phyloP scores from a whole-genome alignment of 2,888 invertebrate genomes.

The Branchinecta sandiegonensis region DNA sequence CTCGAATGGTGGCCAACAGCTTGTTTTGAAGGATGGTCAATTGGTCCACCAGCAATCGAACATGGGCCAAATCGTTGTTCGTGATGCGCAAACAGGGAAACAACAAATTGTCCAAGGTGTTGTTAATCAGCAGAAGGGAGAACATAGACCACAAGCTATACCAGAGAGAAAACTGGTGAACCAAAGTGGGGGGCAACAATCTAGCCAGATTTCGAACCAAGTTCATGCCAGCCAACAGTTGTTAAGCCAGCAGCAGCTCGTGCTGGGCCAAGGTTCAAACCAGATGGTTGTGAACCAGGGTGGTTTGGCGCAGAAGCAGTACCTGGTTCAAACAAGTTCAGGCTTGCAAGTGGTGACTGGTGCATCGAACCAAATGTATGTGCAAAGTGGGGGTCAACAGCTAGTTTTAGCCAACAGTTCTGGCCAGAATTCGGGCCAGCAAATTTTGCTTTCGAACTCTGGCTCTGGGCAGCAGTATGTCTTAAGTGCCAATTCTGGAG shows the following conservation, averaged over 20 bases:
- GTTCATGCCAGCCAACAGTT: background rate
- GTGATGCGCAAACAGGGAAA: conserved; percentile 7
- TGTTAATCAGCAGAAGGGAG: background rate
- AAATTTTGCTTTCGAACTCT: background rate
- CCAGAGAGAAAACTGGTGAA: conserved; percentile 2
- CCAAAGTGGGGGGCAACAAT: background rate
- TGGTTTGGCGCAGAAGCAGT: background rate
- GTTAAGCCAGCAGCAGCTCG: background rate
- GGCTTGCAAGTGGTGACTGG: conserved; percentile 12
- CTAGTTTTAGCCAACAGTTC: background rate
- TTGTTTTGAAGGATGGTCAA: too few species aligned
- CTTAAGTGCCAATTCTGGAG: conserved; percentile 1
- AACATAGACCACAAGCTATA: background rate
- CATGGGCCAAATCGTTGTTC: background rate
- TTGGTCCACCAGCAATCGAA: background rate
- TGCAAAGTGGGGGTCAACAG: background rate
- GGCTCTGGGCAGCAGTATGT: background rate
- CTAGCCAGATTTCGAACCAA: background rate
- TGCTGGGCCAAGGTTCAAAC: background rate
- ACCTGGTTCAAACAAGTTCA: conserved; percentile 8
- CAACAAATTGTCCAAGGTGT: conserved; percentile 9
- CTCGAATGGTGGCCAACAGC: too few species aligned
- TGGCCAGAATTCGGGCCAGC: background rate
- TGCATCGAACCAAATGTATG: background rate
- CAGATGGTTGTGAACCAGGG: background rate